A percentile compares a stretch with the other conserved stretches of the same genome.
These are phyloP conservation scores for Lacerta bilineata DNA, from an alignment of 2,797 vertebrate genomes.

Conservation along the genomic window DNA sequence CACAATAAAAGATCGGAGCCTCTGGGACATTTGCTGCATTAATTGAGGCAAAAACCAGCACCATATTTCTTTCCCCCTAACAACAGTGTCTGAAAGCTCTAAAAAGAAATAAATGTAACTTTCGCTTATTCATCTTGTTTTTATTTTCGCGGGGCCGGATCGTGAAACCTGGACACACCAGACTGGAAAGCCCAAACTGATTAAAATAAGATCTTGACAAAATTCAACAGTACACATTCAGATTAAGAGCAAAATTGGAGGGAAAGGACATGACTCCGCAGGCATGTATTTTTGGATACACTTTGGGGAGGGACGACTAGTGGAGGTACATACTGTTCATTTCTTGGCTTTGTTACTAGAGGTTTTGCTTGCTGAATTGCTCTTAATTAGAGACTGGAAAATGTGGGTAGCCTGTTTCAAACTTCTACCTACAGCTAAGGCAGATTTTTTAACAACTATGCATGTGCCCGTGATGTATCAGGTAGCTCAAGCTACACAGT, in stretches of 20 bases:
- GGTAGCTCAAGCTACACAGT: conserved; percentile 42
- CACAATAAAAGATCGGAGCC: conserved; percentile 43
- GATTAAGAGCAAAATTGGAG: conserved; percentile 45
- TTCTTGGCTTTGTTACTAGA: conserved; percentile 33
- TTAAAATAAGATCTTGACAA: conserved; percentile 72
- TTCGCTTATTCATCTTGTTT: neutral
- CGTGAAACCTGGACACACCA: conserved; percentile 70
- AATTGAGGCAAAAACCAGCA: conserved; percentile 57
- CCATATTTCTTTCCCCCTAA: conserved; percentile 41
- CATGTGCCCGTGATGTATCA: neutral
- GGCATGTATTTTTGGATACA: neutral
- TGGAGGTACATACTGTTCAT: conserved; percentile 5
- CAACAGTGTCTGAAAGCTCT: conserved; percentile 61
- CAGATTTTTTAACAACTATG: conserved; percentile 20
- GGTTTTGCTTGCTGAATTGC: conserved; percentile 32
- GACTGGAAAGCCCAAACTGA: conserved; percentile 66
- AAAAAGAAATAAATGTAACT: conserved; percentile 50
- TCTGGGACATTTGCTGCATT: conserved; percentile 43
- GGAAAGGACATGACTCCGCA: conserved; percentile 47
- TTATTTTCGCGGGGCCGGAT: conserved; percentile 64
- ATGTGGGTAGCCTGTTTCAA: conserved; percentile 36
- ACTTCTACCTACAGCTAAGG: conserved; percentile 43
- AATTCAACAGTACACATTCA: conserved; percentile 56
- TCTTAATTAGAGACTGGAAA: conserved; percentile 44
- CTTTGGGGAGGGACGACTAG: neutral